Conservation (phyloP, 2,113 vertebrate genomes). For the Microcebus jonahi region DNA sequence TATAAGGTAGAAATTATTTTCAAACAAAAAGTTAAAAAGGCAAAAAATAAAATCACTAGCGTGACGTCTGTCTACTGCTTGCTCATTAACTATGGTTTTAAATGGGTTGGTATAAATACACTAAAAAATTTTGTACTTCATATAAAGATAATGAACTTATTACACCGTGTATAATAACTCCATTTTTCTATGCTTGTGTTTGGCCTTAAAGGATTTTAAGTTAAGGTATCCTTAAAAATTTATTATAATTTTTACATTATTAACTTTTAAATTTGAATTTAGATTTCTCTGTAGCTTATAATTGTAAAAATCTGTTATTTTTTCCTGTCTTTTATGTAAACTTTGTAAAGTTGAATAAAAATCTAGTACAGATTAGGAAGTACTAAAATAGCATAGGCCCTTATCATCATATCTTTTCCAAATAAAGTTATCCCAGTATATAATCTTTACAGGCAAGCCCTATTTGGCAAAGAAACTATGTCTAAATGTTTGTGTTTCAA, state of each 20-base stretch:
- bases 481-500: not conserved
- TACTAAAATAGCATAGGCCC: not conserved
- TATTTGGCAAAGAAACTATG: conserved; percentile 17
- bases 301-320: not conserved
- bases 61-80: not conserved
- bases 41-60: conserved; percentile 8
- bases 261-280: conserved; percentile 21
- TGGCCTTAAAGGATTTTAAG: not conserved
- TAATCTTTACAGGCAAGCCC: not conserved
- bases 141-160: not conserved
- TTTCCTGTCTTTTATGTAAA: conserved; percentile 36
- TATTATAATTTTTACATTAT: not conserved
- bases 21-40: not conserved
- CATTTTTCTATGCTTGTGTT: not conserved
- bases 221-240: conserved; percentile 37
- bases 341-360: conserved; percentile 50
- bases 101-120: not conserved
- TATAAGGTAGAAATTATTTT: not conserved
- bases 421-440: conserved; percentile 30
- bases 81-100: not conserved
- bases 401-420: conserved; percentile 43
- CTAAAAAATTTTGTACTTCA: not conserved
- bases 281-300: not conserved
- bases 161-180: not conserved
- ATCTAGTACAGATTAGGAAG: not conserved